phyloP scores from a whole-genome alignment of 1,140 invertebrate species.

The Octopus bimaculoides region DNA sequence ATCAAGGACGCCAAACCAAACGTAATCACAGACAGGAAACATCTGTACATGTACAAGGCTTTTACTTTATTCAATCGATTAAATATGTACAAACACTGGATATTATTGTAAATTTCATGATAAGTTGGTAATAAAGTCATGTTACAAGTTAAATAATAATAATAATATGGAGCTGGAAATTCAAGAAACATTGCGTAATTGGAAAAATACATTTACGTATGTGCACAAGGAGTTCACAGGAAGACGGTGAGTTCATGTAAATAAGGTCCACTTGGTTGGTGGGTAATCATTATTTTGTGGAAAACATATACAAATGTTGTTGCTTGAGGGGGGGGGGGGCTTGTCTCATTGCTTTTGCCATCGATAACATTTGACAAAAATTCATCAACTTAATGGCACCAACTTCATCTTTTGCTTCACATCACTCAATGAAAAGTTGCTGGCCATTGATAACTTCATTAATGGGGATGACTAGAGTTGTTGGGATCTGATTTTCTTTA shows the following conservation, averaged over 20 bases:
- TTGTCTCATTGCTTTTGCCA: slow-evolving; percentile 5
- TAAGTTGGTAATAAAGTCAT: too few relatives aligned
- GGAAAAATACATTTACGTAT: neutral
- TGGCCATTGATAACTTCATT: neutral
- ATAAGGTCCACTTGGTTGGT: neutral
- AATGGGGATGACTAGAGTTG: neutral
- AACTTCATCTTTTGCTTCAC: neutral
- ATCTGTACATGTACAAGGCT: neutral
- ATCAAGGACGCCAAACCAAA: neutral
- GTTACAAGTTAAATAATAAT: neutral
- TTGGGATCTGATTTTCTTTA: neutral
- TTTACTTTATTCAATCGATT: neutral
- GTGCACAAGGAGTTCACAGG: neutral
- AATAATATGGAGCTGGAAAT: too few relatives aligned
- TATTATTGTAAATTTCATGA: neutral
- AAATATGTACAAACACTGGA: neutral
- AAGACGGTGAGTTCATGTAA: neutral
- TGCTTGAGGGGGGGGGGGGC: neutral
- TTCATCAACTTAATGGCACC: neutral
- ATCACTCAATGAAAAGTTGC: neutral
- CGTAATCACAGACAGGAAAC: neutral
- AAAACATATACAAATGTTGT: neutral
- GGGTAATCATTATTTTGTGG: neutral
- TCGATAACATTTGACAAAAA: neutral
- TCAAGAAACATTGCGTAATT: too few relatives aligned